Percentiles rank a stretch among this genome's conserved stretches.
phyloP scores from a whole-genome alignment of 2,113 vertebrate genomes.

The Alethe diademata region DNA sequence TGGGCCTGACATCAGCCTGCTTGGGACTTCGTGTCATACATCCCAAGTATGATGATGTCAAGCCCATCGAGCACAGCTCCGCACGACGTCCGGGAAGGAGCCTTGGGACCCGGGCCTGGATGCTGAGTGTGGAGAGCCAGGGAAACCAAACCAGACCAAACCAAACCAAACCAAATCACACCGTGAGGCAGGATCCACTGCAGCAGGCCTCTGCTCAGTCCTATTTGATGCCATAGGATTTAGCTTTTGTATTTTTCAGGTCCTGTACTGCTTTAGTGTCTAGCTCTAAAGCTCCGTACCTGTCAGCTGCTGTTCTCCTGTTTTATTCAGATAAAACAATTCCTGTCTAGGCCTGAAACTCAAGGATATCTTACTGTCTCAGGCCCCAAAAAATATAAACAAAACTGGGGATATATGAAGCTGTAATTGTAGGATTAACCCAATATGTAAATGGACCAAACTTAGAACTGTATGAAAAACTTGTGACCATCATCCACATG shows the following conservation, averaged over 20 bases:
- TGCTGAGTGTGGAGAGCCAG: not conserved
- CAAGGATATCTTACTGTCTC: not conserved
- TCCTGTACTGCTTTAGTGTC: not conserved
- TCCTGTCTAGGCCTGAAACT: not conserved
- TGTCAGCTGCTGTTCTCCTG: fast-evolving
- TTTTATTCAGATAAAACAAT: not conserved
- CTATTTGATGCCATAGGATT: not conserved
- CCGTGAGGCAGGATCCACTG: not conserved
- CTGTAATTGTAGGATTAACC: not conserved
- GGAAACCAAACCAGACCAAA: not conserved
- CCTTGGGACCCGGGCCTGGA: not conserved
- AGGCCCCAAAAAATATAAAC: not conserved
- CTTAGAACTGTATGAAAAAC: not conserved
- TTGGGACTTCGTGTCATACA: slow-evolving; percentile 74
- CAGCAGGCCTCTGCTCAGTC: not conserved
- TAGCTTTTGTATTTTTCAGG: not conserved
- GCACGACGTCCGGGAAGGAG: slow-evolving; percentile 55
- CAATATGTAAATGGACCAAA: not conserved
- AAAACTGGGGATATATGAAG: not conserved
- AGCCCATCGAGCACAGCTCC: slow-evolving; percentile 74
- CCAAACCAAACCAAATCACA: not conserved
- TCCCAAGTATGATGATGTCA: slow-evolving; percentile 80
- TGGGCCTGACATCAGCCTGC: slow-evolving; percentile 76
- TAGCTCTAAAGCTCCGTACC: not conserved
- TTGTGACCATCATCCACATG: fast-evolving